phyloP scores from a whole-genome alignment of 2,888 invertebrate species.

The Bellardia bayeri region DNA sequence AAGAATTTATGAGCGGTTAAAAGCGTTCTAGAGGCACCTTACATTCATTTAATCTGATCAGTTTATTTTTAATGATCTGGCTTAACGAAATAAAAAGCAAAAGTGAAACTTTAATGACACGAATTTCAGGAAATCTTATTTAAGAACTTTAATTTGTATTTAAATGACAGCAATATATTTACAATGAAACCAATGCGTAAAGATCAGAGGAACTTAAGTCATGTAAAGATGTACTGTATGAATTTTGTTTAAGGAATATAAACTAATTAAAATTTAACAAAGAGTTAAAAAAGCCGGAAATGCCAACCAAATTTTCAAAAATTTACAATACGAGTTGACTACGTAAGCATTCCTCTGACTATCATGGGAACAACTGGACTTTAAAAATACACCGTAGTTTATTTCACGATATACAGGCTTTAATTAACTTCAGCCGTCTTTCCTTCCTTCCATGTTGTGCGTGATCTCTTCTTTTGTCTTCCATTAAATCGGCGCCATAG shows the following conservation, averaged over 20 bases:
- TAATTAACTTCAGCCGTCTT: too few relatives aligned
- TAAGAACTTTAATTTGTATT: not conserved
- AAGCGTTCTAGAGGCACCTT: conserved; percentile 4
- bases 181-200: not conserved
- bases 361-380: too few relatives aligned
- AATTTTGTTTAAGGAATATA: not conserved
- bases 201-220: conserved; percentile 11
- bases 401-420: too few relatives aligned
- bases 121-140: conserved; percentile 1
- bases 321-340: too few relatives aligned
- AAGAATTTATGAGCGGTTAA: conserved; percentile 2
- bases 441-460: too few relatives aligned
- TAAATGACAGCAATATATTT: not conserved
- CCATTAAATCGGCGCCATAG: too few relatives aligned
- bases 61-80: not conserved
- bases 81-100: conserved; percentile 13
- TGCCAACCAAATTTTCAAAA: too few relatives aligned
- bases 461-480: too few relatives aligned
- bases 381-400: too few relatives aligned
- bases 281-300: too few relatives aligned
- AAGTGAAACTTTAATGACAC: conserved; percentile 18
- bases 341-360: too few relatives aligned
- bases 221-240: not conserved
- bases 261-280: too few relatives aligned
- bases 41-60: not conserved